Base-by-base conservation (phyloP, 2,888 invertebrate species). In the Cremastobaeus sp. region DNA sequence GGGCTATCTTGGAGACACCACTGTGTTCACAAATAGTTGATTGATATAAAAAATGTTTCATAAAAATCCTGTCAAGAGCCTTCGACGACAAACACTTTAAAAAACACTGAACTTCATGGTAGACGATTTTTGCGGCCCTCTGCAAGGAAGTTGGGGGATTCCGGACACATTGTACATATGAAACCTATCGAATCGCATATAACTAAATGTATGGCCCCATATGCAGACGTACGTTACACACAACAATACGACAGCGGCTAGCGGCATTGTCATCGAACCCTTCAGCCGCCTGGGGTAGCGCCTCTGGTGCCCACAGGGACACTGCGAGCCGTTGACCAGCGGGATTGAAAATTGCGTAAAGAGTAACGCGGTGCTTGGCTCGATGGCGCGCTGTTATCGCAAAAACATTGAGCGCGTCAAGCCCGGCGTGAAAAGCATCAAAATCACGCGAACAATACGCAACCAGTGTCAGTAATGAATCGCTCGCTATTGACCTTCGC, bases 341-440 rank as follows among this genome's bases (percentile, higher is more conserved):
- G 25, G 25, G 64, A 76, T 60, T 72, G 72, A 69, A 72, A 72
- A 50, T 50, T 47, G 71, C 47, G 35, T 14, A 14, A 54, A 50
- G 60, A 52, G 48, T 69, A 73, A 73, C 52, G 62, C 37, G 14
- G 12, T 11, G 48, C 37, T 55, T 47, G 37, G 47, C 35, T 34
- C 35, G 34, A 25, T 25, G 25, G 39, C 17, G 45, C 28, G 47
- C 11, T 43, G 64, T 57, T 71, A 64, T 71, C 59, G 39, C 48
- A 25, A 35, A 50, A 69, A 69, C 52, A 52, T 30, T 43, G 28
- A 21, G 18, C 50, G 21, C 32, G 35, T 15, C 34, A 15, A 21
- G 1, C 21, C 11, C 17, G 17, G 25, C 14, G 47, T 48, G 41
- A 55, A 48, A 60, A 43, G 59, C 37, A 47, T 52, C 41, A 50